Percentiles rank a stretch among this genome's conserved stretches.
phyloP scores from a whole-genome alignment of 2,113 vertebrate genomes.

The Centropus bengalensis region DNA sequence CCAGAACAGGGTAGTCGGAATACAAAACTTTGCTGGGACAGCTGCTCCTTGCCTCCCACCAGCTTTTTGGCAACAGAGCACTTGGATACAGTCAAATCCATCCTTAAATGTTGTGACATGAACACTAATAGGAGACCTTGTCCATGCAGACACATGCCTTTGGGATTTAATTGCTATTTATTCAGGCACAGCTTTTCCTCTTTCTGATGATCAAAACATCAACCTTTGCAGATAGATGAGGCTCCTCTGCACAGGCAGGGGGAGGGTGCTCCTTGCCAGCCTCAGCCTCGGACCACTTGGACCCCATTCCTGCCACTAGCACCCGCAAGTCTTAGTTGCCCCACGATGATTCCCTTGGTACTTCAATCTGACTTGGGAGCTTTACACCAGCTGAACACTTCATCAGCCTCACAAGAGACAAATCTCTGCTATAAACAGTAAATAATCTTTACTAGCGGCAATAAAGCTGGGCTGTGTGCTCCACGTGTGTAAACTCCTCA shows the following conservation, averaged over 20 bases:
- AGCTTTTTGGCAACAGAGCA: not conserved
- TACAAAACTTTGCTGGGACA: not conserved
- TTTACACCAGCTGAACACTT: not conserved
- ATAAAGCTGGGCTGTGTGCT: not conserved
- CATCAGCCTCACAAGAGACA: not conserved
- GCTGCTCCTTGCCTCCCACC: not conserved
- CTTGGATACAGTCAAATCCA: accelerated
- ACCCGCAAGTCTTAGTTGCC: not conserved
- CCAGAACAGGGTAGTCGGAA: accelerated
- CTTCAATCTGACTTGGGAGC: not conserved
- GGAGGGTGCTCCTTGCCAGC: not conserved
- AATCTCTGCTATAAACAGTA: not conserved
- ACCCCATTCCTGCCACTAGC: not conserved
- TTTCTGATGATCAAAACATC: not conserved
- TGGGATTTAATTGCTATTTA: not conserved
- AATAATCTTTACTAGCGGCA: not conserved
- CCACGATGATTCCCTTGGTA: accelerated
- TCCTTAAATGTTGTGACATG: not conserved
- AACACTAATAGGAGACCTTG: not conserved
- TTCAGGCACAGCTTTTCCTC: not conserved
- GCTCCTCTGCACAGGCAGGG: too few species aligned
- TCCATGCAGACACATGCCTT: not conserved
- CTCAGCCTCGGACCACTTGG: not conserved
- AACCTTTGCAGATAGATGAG: not conserved
- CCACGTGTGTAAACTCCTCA: accelerated